Base-by-base conservation (phyloP, 92 coral and sea anemone genomes). In the Actinernus sp. region DNA sequence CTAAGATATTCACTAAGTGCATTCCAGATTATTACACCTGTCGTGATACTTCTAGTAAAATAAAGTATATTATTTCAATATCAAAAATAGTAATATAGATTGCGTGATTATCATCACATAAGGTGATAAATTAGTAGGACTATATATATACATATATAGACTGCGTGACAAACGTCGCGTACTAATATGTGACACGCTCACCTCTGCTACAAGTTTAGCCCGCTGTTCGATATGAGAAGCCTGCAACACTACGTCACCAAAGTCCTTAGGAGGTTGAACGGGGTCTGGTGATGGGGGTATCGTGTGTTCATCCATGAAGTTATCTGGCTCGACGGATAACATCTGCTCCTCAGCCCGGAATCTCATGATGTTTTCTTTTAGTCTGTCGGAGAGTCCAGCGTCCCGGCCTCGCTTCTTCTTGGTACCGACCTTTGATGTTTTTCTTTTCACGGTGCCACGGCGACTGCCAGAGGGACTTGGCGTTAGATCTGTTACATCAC, bases 301-400 rank as follows among this genome's bases (percentile, higher is more conserved):
- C 44, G 73, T 4, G 24, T 58, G 17, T 4, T 60, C 71, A 14
- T 71, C 50, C n/a, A 73, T 30, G 0, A 51, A 55, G 17, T 20
- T 22, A 21, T 84, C 61, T 11, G 91, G 84, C 22, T 89, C 90
- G n/a, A 78, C 73, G 2, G 79, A 65, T 22, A 90, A 44, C 73
- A 82, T 70, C 51, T 91, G 89, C 17, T 68, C 97, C 36, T 90
- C 97, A 7, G 85, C 86, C 23, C 92, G 89, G 43, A 40, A 90
- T 40, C 62, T 80, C 70, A 87, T 14, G 64, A 90, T 90, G 63
- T 81, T 90, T 65, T 90, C 97, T 33, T 83, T 71, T 6, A 90
- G 86, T 44, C 87, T 87, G 39, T 90, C 97, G 10, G 97, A 81
- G 18, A 71, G 33, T 40, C 63, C 81, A 22, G 78, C 28, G 7